phyloP scores from a whole-genome alignment of 2,113 vertebrate genomes.

The Brachionichthys hirsutus region DNA sequence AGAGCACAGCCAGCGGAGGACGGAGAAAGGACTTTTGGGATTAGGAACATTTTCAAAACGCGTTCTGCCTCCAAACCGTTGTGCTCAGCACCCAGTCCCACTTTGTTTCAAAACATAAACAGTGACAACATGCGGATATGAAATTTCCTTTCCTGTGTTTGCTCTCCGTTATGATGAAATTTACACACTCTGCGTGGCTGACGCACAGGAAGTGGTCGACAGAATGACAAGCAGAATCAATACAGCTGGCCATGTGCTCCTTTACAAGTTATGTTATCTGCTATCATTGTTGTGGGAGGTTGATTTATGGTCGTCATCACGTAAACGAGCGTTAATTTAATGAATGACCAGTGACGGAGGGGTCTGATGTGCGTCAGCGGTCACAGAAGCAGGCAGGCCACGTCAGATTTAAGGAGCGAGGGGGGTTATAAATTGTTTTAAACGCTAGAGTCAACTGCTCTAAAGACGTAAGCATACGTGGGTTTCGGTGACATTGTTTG shows the following conservation, averaged over 20 bases:
- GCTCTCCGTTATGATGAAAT: conserved; percentile 65
- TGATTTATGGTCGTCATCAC: conserved; percentile 64
- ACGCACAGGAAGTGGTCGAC: conserved; percentile 65
- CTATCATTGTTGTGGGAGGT: conserved; percentile 57
- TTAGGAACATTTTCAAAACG: conserved; percentile 50
- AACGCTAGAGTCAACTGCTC: conserved; percentile 40
- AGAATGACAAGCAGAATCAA: conserved; percentile 48
- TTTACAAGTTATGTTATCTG: conserved; percentile 67
- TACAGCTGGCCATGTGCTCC: conserved; percentile 47
- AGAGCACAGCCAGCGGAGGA: conserved; percentile 39
- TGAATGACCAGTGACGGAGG: conserved; percentile 59
- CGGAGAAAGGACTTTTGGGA: conserved; percentile 46
- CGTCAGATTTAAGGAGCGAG: conserved; percentile 52
- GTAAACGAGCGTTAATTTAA: conserved; percentile 71
- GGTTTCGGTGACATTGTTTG: conserved; percentile 29
- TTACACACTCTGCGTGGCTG: conserved; percentile 58
- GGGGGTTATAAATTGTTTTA: conserved; percentile 66
- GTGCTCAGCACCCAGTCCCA: conserved; percentile 16
- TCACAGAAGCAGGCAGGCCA: conserved; percentile 49
- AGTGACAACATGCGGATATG: conserved; percentile 69
- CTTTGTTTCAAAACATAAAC: conserved; percentile 59
- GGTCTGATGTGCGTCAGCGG: conserved; percentile 73
- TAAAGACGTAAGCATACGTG: conserved; percentile 66
- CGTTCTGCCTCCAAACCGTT: conserved; percentile 25
- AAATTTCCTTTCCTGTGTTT: conserved; percentile 73